Conservation (phyloP, 2,797 vertebrate genomes). For the Enteromius thamalakanensis region DNA sequence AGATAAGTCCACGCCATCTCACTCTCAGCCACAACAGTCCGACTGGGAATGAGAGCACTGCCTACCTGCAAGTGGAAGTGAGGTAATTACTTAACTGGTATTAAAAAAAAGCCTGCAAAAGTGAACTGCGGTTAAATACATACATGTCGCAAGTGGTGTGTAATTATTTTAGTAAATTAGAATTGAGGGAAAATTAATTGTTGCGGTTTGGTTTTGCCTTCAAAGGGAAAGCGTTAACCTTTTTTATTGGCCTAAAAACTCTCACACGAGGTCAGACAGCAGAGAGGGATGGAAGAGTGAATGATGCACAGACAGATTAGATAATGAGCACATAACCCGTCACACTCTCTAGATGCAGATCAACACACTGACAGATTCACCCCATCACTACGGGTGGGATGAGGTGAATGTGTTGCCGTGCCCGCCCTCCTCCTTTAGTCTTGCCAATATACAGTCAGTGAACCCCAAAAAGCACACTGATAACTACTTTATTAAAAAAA, state of each 20-base stretch:
- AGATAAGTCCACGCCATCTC: conserved; percentile 60
- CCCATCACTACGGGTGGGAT: background rate
- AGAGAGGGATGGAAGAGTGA: background rate
- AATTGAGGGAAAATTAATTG: background rate
- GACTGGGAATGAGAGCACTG: background rate
- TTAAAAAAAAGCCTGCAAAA: background rate
- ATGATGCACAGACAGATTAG: background rate
- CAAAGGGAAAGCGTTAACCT: background rate
- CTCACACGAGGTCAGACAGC: background rate
- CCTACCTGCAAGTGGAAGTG: conserved; percentile 28
- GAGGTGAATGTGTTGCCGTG: background rate
- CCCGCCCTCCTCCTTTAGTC: background rate
- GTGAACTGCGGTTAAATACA: background rate
- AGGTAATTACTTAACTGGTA: conserved; percentile 16
- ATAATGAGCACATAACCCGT: background rate
- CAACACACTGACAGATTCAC: background rate
- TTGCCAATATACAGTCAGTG: background rate
- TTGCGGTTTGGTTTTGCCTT: background rate
- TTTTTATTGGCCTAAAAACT: background rate
- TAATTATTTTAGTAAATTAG: background rate
- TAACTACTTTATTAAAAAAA: no score
- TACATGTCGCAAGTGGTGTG: background rate
- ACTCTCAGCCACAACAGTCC: conserved; percentile 41
- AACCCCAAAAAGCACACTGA: background rate
- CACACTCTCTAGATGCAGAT: background rate